phyloP scores from a whole-genome alignment of 2,888 invertebrate genomes.

The Siphonodentalium dalli region DNA sequence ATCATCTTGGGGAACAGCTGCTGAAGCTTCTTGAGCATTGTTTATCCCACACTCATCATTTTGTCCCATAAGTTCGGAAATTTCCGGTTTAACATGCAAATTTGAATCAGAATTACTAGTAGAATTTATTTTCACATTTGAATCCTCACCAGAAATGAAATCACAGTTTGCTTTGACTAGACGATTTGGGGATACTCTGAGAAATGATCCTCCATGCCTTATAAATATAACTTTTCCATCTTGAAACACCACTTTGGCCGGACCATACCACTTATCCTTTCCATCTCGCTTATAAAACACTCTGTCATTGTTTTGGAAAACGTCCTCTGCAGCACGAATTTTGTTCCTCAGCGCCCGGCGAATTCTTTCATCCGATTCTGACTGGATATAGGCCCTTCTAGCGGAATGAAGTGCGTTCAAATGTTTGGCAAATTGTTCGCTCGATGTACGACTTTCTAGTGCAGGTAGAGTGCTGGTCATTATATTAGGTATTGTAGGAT shows the following conservation, averaged over 20 bases:
- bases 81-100: too few relatives aligned
- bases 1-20: too few relatives aligned
- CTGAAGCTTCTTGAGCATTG: too few relatives aligned
- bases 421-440: conserved; percentile 26
- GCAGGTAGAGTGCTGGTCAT: conserved; percentile 20
- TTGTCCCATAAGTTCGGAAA: too few relatives aligned
- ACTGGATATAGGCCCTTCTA: conserved; percentile 26
- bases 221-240: conserved; percentile 39
- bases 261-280: conserved; percentile 26
- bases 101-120: too few relatives aligned
- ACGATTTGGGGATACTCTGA: conserved; percentile 36
- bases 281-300: conserved; percentile 35
- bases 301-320: conserved; percentile 29
- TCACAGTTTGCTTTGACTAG: too few relatives aligned
- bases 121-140: too few relatives aligned
- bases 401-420: conserved; percentile 24
- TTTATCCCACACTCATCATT: too few relatives aligned
- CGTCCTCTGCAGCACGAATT: conserved; percentile 30
- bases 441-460: too few relatives aligned
- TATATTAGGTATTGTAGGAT: conserved; percentile 19
- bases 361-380: conserved; percentile 32
- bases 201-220: conserved; percentile 34
- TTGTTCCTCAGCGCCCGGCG: conserved; percentile 29
- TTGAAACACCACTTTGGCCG: conserved; percentile 38
- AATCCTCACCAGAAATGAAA: too few relatives aligned